These are phyloP conservation scores for Mythimna albipuncta DNA, from an alignment of 2,888 invertebrate genomes.

Conservation along the genomic window DNA sequence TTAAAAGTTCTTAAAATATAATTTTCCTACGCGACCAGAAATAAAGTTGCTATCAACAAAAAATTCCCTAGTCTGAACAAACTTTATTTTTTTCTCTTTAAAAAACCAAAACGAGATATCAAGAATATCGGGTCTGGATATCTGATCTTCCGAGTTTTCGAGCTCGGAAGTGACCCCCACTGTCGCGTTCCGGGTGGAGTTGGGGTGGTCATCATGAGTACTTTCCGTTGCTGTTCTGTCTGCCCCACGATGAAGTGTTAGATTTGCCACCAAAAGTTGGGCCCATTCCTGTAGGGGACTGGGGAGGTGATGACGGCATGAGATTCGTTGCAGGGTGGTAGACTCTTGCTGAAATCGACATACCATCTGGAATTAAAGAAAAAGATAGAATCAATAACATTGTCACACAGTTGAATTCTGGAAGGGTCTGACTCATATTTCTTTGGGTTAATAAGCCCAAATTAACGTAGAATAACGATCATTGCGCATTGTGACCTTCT, in stretches of 20 bases:
- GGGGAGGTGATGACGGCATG: slow-evolving; percentile 80
- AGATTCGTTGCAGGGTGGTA: slow-evolving; percentile 87
- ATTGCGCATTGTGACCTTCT: too few species aligned
- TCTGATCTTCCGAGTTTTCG: slow-evolving; percentile 34
- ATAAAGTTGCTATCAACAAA: slow-evolving; percentile 26
- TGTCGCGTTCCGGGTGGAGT: slow-evolving; percentile 25
- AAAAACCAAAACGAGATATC: slow-evolving; percentile 33
- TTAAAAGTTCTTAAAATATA: neutral
- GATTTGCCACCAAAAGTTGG: slow-evolving; percentile 72
- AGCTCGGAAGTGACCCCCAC: slow-evolving; percentile 32
- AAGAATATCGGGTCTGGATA: slow-evolving; percentile 26
- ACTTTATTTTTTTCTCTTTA: slow-evolving; percentile 4
- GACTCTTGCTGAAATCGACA: slow-evolving; percentile 80
- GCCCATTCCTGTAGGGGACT: slow-evolving; percentile 76
- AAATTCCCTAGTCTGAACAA: slow-evolving; percentile 38
- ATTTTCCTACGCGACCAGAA: neutral
- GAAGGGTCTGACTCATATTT: too few species aligned
- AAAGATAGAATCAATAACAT: neutral
- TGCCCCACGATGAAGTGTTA: slow-evolving; percentile 68
- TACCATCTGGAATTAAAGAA: slow-evolving; percentile 75
- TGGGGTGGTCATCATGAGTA: slow-evolving; percentile 71
- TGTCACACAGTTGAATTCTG: neutral
- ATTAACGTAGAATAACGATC: too few species aligned
- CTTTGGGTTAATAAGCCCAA: too few species aligned
- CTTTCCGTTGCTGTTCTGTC: slow-evolving; percentile 82